Conservation (phyloP, 2,113 vertebrate species). For the Cichladusa arquata region DNA sequence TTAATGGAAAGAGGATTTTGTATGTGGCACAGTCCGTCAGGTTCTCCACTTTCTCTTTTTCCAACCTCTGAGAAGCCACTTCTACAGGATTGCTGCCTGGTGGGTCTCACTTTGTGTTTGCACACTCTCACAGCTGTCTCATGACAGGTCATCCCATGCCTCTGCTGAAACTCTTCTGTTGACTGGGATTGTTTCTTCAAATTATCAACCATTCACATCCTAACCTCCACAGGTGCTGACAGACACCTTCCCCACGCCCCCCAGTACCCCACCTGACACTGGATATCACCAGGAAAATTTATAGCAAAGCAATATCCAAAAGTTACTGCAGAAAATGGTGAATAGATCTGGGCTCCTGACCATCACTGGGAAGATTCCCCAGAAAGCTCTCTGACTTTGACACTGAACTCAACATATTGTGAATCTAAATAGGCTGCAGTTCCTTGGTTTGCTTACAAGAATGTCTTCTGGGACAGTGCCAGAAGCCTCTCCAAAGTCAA, state of each 20-base stretch:
- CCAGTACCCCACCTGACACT: accelerated
- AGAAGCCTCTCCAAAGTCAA: slow-evolving; percentile 42
- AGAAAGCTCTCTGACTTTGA: neutral
- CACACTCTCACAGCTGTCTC: neutral
- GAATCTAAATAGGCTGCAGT: neutral
- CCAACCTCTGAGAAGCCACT: neutral
- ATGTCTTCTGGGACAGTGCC: slow-evolving; percentile 20
- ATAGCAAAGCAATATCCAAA: neutral
- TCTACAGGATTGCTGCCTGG: neutral
- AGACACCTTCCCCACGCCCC: neutral
- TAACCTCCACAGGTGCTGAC: neutral
- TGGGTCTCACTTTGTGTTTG: neutral
- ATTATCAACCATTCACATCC: neutral
- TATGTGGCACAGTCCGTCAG: neutral
- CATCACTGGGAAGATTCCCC: neutral
- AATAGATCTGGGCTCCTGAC: neutral
- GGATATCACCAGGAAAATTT: neutral
- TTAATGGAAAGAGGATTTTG: neutral
- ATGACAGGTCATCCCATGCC: neutral
- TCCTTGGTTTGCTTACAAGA: neutral
- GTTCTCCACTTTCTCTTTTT: neutral
- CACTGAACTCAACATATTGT: neutral
- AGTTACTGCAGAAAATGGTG: neutral
- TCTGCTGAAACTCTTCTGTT: neutral
- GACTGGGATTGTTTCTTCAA: neutral